These are phyloP conservation scores for Dryomyza anilis DNA, from an alignment of 2,888 invertebrate genomes.

Conservation along the genomic window DNA sequence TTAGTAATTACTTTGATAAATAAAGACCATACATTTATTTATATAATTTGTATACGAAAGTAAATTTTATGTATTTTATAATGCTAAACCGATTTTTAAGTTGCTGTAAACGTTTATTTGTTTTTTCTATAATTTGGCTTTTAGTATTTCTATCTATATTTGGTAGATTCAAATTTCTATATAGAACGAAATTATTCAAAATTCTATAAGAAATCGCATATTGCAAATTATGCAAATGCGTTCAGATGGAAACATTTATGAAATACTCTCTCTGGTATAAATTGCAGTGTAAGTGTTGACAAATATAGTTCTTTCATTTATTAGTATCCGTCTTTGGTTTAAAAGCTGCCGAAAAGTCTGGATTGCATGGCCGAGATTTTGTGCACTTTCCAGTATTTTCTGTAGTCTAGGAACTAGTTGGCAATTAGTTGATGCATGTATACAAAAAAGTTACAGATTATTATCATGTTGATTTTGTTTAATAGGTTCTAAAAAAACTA, in stretches of 20 bases:
- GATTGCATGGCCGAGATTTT: too few relatives aligned
- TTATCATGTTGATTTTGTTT: not conserved
- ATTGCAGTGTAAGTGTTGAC: conserved; percentile 13
- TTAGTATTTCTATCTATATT: conserved; percentile 22
- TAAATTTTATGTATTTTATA: not conserved
- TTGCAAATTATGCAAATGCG: too few relatives aligned
- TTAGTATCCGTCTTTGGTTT: not conserved
- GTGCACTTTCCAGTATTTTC: not conserved
- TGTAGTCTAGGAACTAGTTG: not conserved
- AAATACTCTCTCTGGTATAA: too few relatives aligned
- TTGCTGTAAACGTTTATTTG: not conserved
- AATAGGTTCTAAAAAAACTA: not conserved
- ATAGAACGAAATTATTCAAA: conserved; percentile 48
- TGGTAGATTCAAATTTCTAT: conserved; percentile 24
- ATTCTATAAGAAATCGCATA: conserved; percentile 37
- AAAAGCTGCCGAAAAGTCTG: not conserved
- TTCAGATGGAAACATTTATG: too few relatives aligned
- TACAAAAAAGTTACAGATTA: not conserved
- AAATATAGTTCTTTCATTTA: not conserved
- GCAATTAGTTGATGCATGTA: conserved; percentile 15
- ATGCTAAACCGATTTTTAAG: not conserved
- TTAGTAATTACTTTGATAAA: conserved; percentile 33
- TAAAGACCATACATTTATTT: conserved; percentile 22
- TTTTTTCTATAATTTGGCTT: not conserved
- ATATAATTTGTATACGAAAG: conserved; percentile 25